These are phyloP conservation scores for Triplophysa bombifrons DNA, from an alignment of 2,797 vertebrate genomes.

Conservation along the genomic window DNA sequence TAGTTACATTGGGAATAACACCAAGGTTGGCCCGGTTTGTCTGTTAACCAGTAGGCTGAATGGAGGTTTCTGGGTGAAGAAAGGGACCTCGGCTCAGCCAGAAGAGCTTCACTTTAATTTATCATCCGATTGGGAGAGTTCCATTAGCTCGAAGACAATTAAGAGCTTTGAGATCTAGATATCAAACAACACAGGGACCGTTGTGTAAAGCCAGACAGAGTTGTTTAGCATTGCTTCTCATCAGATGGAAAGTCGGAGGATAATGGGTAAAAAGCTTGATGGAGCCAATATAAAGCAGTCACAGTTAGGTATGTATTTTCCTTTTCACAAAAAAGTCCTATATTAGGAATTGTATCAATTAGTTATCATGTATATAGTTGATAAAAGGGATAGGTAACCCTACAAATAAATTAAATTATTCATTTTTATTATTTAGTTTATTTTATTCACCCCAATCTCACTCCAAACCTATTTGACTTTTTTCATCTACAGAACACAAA, in stretches of 20 bases:
- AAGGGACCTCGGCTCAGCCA: slow-evolving; percentile 65
- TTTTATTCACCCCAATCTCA: too few relatives aligned
- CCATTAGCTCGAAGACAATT: slow-evolving; percentile 79
- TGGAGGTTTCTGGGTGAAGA: slow-evolving; percentile 57
- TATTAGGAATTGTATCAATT: too few relatives aligned
- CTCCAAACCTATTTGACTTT: too few relatives aligned
- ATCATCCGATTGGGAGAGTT: slow-evolving; percentile 74
- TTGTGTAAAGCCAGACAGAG: slow-evolving; percentile 66
- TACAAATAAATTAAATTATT: too few relatives aligned
- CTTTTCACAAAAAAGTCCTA: too few relatives aligned
- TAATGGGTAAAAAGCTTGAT: too few relatives aligned
- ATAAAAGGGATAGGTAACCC: too few relatives aligned
- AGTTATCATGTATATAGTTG: too few relatives aligned
- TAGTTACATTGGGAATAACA: slow-evolving; percentile 27
- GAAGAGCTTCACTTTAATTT: slow-evolving; percentile 75
- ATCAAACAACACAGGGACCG: slow-evolving; percentile 74
- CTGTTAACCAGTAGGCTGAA: neutral
- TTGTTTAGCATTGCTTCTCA: slow-evolving; percentile 77
- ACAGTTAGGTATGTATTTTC: too few relatives aligned
- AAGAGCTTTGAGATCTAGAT: slow-evolving; percentile 79
- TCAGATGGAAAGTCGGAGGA: slow-evolving; percentile 56
- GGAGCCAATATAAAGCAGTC: too few relatives aligned
- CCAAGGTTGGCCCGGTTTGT: neutral
- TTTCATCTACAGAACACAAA: too few relatives aligned
- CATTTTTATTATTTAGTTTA: too few relatives aligned